Percentiles rank a stretch among this genome's conserved stretches.
Conservation (phyloP, 2,113 vertebrate species). For the Plestiodon gilberti region DNA sequence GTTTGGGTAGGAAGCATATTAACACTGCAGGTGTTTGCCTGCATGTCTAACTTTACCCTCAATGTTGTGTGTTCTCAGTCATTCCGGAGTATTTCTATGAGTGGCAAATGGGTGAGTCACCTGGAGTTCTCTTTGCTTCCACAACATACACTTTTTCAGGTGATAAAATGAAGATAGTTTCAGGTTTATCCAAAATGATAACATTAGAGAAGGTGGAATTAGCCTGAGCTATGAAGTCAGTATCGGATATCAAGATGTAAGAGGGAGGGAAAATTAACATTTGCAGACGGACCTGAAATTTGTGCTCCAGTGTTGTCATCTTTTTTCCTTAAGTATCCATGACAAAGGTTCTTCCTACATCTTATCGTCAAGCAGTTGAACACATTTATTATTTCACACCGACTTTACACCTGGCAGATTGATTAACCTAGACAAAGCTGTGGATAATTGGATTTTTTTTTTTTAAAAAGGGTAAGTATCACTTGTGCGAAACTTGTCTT, state of each 20-base stretch:
- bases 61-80: background rate
- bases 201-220: background rate
- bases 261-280: background rate
- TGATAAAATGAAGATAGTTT: background rate
- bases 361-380: slow-evolving; percentile 14
- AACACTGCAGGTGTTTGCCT: background rate
- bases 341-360: background rate
- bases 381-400: background rate
- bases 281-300: background rate
- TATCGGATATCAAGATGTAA: background rate
- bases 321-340: slow-evolving; percentile 22
- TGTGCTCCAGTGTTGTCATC: background rate
- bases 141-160: background rate
- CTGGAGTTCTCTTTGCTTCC: background rate
- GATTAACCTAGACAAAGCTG: slow-evolving; percentile 38
- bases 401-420: slow-evolving; percentile 24
- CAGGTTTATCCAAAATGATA: background rate
- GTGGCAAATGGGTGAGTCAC: background rate
- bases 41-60: background rate
- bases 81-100: background rate
- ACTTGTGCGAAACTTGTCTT: slow-evolving; percentile 20
- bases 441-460: slow-evolving; percentile 19
- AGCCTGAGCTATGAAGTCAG: background rate
- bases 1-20: background rate
- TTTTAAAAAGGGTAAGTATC: slow-evolving; percentile 26